Evolutionary conservation across 2,797 vertebrate genomes (phyloP), one percentile per base, ranked within the genome.

Genomic region (Sphaeramia orbicularis): DNA sequence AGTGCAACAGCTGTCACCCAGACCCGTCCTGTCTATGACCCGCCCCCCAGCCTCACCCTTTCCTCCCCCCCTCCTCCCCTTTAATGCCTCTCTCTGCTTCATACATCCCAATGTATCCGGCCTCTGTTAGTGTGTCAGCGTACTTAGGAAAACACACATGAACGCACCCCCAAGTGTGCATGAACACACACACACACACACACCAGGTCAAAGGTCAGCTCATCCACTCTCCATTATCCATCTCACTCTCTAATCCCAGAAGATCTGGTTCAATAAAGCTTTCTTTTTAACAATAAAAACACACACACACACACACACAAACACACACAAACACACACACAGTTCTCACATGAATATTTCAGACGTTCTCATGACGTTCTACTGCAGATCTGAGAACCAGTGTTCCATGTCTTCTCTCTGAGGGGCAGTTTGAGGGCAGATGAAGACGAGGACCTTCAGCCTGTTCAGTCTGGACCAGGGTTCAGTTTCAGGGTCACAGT

Each of bases 1-100:
- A 16, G 72, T 89, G 75, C 87, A 92, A 87, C 92, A 93, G 89
- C 92, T 94, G 93, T 88, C 80, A 73, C 57, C 85, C 79, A 78
- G 72, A 80, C 77, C 54, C 58, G 1, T 56, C 69, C 66, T 59
- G 60, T 72, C 74, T 83, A 55, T 79, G 77, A 77, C 60, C 76
- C 69, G 44, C 24, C 24, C 24, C 24, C 24, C 24, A 5, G 4
- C 14, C 6, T 57, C 38, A 44, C 40, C 19, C 18, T 58, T n/a
- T n/a, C n/a, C n/a, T n/a, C n/a, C n/a, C n/a, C n/a, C n/a, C n/a
- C n/a, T n/a, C 49, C 60, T 53, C 32, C 14, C 65, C 52, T 60
- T 72, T 78, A 76, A 67, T 77, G 59, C 50, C 38, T 21, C 27
- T 48, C 41, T 64, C 54, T 65, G 19, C 15, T 47, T 74, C 37